These are phyloP conservation scores for Sparus aurata DNA, from an alignment of 2,797 vertebrate species.

Conservation along the genomic window DNA sequence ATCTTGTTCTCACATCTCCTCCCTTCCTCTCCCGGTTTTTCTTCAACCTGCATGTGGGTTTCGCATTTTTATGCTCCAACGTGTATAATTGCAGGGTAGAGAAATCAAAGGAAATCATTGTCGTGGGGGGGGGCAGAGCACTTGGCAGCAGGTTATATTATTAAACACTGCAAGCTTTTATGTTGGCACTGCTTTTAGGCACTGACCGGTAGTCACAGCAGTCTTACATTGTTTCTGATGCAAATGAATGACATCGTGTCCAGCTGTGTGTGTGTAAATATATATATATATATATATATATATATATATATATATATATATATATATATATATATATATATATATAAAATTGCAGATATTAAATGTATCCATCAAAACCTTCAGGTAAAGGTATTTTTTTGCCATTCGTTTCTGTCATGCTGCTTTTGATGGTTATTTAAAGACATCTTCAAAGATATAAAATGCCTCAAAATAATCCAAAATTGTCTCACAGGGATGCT, in stretches of 20 bases:
- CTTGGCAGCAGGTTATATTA: slow-evolving; percentile 51
- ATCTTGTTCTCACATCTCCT: slow-evolving; percentile 23
- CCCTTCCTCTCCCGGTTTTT: slow-evolving; percentile 23
- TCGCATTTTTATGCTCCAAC: slow-evolving; percentile 32
- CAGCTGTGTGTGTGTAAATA: too few species aligned
- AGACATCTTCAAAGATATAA: neutral
- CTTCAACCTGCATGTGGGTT: slow-evolving; percentile 13
- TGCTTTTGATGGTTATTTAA: neutral
- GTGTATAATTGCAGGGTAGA: slow-evolving; percentile 47
- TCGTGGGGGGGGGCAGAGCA: slow-evolving; percentile 40
- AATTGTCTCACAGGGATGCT: neutral
- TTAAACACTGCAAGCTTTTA: slow-evolving; percentile 41
- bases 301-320: too few species aligned
- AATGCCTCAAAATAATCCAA: neutral
- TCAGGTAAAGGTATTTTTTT: neutral
- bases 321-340: too few species aligned
- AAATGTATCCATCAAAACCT: neutral
- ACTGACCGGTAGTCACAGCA: neutral
- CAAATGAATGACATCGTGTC: neutral
- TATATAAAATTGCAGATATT: neutral
- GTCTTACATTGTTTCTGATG: neutral
- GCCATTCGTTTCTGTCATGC: neutral
- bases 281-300: too few species aligned
- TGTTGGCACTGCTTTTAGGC: slow-evolving; percentile 23
- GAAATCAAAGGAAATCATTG: slow-evolving; percentile 62